A percentile compares a stretch with the other conserved stretches of the same genome.
phyloP scores from a whole-genome alignment of 2,797 vertebrate genomes.

The Diplodus puntazzo region DNA sequence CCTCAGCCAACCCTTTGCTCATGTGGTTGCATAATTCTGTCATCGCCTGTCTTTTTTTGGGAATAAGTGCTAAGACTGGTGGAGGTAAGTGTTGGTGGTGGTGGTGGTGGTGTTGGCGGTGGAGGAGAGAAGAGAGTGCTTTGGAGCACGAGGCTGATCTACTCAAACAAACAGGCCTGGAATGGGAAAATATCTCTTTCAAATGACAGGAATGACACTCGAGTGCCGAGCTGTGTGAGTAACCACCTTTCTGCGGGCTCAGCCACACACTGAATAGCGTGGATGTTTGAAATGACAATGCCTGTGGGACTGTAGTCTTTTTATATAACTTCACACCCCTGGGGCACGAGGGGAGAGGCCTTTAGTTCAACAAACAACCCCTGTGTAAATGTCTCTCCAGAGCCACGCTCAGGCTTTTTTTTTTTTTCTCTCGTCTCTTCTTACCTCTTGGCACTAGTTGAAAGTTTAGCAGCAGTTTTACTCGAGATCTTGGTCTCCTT shows the following conservation, averaged over 20 bases:
- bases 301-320: constrained; percentile 57
- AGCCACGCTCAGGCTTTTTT: constrained; percentile 12
- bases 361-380: constrained; percentile 64
- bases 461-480: constrained; percentile 98
- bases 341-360: constrained; percentile 34
- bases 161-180: constrained; percentile 41
- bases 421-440: background rate
- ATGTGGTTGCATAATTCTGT: constrained; percentile 72
- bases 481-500: constrained; percentile 99
- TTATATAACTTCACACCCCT: constrained; percentile 62
- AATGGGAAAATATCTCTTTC: constrained; percentile 43
- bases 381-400: constrained; percentile 39
- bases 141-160: constrained; percentile 23
- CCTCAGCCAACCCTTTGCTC: constrained; percentile 60
- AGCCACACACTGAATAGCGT: constrained; percentile 43
- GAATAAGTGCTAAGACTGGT: constrained; percentile 40
- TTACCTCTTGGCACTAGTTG: constrained; percentile 99
- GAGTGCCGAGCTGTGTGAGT: constrained; percentile 8
- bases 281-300: constrained; percentile 69
- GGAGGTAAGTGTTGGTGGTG: constrained; percentile 40
- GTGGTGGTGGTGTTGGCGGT: background rate
- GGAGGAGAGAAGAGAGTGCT: constrained; percentile 16
- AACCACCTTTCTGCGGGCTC: constrained; percentile 47
- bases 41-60: constrained; percentile 40
- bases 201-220: constrained; percentile 47